phyloP scores from a whole-genome alignment of 2,888 invertebrate genomes.

The Cataglyphis cursor region DNA sequence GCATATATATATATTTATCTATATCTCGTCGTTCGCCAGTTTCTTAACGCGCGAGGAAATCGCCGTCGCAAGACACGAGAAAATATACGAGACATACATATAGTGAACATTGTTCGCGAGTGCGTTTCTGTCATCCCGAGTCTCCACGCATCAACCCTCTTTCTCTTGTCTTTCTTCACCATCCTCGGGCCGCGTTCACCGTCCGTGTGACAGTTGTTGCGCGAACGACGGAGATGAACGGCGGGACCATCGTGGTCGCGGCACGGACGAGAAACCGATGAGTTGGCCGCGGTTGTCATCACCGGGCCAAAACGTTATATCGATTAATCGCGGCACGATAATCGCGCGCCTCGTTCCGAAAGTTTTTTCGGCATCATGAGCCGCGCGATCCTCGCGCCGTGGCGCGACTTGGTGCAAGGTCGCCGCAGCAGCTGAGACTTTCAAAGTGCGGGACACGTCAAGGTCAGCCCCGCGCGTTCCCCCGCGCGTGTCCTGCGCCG shows the following conservation, averaged over 20 bases:
- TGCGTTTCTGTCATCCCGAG: not conserved
- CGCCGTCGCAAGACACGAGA: not conserved
- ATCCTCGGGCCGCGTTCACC: not conserved
- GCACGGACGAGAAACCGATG: constrained; percentile 37
- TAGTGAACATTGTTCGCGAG: constrained; percentile 37
- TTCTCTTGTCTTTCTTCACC: not conserved
- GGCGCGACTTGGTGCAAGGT: constrained; percentile 67
- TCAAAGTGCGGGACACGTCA: constrained; percentile 63
- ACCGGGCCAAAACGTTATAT: no score
- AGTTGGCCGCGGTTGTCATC: not conserved
- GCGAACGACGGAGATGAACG: constrained; percentile 31
- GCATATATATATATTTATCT: not conserved
- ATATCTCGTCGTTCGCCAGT: not conserved
- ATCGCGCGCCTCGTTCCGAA: constrained; percentile 16
- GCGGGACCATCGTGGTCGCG: constrained; percentile 14
- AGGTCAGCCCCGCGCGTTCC: constrained; percentile 62
- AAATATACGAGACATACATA: not conserved
- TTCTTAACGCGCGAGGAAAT: not conserved
- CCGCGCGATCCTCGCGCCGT: constrained; percentile 35
- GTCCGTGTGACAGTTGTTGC: not conserved
- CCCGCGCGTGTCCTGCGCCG: constrained; percentile 48
- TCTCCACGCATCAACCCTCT: not conserved
- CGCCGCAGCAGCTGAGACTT: constrained; percentile 70
- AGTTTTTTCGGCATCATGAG: constrained; percentile 55
- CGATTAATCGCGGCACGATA: constrained; percentile 7